Percentiles rank a stretch among this genome's conserved stretches.
phyloP scores from a whole-genome alignment of 1,140 invertebrate species.

The Trachymyrmex cornetzi region DNA sequence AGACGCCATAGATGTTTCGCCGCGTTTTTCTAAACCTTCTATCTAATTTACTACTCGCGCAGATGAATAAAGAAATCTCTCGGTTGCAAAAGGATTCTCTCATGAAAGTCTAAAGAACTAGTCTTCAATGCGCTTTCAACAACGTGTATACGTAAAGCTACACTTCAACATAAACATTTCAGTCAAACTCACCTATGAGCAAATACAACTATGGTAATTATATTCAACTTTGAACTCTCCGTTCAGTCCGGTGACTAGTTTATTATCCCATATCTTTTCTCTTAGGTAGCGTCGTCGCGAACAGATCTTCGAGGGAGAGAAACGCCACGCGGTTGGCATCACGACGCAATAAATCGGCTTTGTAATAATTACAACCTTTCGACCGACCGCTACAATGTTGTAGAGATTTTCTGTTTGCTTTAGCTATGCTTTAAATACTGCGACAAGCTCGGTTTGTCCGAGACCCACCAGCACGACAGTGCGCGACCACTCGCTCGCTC shows the following conservation, averaged over 20 bases:
- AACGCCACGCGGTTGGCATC: slow-evolving; percentile 51
- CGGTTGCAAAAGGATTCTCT: neutral
- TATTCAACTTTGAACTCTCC: slow-evolving; percentile 48
- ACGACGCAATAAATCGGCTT: slow-evolving; percentile 54
- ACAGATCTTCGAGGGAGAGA: slow-evolving; percentile 34
- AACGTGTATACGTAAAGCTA: neutral
- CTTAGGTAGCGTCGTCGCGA: slow-evolving; percentile 42
- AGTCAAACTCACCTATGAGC: slow-evolving; percentile 48
- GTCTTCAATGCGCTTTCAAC: slow-evolving; percentile 22
- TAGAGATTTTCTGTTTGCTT: slow-evolving; percentile 55
- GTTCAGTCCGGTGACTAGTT: slow-evolving; percentile 40
- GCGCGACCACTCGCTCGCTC: slow-evolving; percentile 42
- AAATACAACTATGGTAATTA: slow-evolving; percentile 50
- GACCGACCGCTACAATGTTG: slow-evolving; percentile 28
- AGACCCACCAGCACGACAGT: slow-evolving; percentile 46
- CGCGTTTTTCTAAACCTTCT: neutral
- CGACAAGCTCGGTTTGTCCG: slow-evolving; percentile 37
- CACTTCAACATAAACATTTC: slow-evolving; percentile 14
- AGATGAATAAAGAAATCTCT: neutral
- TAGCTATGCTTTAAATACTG: slow-evolving; percentile 42
- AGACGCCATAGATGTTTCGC: neutral
- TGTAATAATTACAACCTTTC: slow-evolving; percentile 63
- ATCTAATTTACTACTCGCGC: neutral
- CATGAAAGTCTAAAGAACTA: slow-evolving; percentile 11
- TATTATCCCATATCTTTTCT: slow-evolving; percentile 50